Conservation (phyloP, 2,113 vertebrate genomes). For the Hippocampus barbouri region DNA sequence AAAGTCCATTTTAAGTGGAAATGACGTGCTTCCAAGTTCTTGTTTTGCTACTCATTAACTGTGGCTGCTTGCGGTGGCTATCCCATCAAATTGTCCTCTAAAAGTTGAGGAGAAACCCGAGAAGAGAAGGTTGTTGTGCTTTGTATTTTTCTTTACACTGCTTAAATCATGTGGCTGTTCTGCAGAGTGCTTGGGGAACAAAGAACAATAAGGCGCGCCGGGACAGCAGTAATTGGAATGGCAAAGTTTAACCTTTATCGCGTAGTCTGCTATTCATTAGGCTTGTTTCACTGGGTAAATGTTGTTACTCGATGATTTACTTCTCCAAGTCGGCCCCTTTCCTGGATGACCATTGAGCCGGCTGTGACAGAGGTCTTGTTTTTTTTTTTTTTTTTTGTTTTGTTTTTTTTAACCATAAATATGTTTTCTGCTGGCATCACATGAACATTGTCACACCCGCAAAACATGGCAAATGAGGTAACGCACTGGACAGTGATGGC, state of each 20-base stretch:
- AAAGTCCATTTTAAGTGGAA: neutral
- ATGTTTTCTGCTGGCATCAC: constrained; percentile 20
- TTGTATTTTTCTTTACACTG: constrained; percentile 11
- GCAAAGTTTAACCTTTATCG: constrained; percentile 46
- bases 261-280: constrained; percentile 57
- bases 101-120: constrained; percentile 45
- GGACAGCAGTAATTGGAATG: constrained; percentile 56
- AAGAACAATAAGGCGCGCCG: constrained; percentile 52
- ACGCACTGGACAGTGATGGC: constrained; percentile 1
- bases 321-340: constrained; percentile 29
- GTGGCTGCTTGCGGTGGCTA: neutral
- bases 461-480: neutral
- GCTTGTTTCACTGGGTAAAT: constrained; percentile 55
- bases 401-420: constrained; percentile 11
- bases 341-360: constrained; percentile 21
- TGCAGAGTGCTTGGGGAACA: constrained; percentile 52
- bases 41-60: constrained; percentile 22
- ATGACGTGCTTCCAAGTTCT: constrained; percentile 4
- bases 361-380: constrained; percentile 26
- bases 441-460: constrained; percentile 8
- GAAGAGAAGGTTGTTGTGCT: constrained; percentile 16
- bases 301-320: constrained; percentile 42
- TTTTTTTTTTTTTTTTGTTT: constrained; percentile 9
- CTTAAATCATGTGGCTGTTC: constrained; percentile 59
- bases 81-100: constrained; percentile 23